Conservation (phyloP, 2,797 vertebrate species). For the Coranthus polyacanthus region DNA sequence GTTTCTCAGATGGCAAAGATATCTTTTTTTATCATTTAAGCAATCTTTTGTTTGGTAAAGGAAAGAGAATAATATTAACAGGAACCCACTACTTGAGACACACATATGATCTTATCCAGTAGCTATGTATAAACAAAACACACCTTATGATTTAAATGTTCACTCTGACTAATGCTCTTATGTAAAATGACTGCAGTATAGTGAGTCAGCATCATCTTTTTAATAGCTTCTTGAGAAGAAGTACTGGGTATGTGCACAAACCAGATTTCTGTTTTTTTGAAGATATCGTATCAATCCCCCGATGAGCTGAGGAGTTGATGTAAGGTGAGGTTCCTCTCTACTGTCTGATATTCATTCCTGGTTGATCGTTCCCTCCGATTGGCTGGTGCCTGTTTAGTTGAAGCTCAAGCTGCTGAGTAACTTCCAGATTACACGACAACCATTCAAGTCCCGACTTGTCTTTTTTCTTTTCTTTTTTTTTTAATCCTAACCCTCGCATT, state of each 20-base stretch:
- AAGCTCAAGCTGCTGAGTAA: no score
- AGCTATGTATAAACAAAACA: slow-evolving; percentile 2
- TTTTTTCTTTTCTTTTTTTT: background rate
- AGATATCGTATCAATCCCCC: background rate
- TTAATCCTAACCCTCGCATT: background rate
- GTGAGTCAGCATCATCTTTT: slow-evolving; percentile 21
- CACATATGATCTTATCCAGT: no score
- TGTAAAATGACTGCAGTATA: background rate
- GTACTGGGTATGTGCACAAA: background rate
- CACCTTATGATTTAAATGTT: slow-evolving; percentile 13
- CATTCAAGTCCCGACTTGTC: slow-evolving; percentile 34
- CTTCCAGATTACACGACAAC: slow-evolving; percentile 37
- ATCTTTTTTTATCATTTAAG: no score
- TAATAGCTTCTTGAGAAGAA: background rate
- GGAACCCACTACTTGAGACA: no score
- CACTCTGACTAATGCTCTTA: slow-evolving; percentile 29
- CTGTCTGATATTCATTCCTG: slow-evolving; percentile 23
- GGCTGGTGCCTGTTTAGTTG: background rate
- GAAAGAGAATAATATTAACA: no score
- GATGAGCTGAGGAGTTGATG: background rate
- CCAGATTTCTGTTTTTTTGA: background rate
- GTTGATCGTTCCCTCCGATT: no score
- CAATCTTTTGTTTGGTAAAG: no score
- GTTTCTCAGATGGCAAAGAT: no score
- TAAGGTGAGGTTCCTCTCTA: no score